Evolutionary conservation across 2,113 vertebrate species (phyloP).

Genomic region (Lycaon pictus): DNA sequence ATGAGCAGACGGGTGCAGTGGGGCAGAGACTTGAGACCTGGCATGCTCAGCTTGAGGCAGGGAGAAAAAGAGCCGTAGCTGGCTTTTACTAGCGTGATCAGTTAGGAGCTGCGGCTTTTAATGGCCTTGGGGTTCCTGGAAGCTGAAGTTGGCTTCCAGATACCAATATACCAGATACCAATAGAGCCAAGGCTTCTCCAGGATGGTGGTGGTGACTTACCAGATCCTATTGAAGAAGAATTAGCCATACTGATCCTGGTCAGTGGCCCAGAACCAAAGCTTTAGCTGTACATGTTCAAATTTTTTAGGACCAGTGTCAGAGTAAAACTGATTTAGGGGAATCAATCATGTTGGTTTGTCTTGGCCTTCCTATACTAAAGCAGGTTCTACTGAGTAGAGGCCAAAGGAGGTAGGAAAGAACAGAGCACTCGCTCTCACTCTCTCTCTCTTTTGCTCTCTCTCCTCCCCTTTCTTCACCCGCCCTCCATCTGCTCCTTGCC

Average conservation of each 20-base stretch:
- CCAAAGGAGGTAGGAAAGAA: background rate
- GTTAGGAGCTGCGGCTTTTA: background rate
- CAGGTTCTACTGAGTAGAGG: background rate
- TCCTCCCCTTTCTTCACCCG: background rate
- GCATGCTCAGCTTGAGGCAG: background rate
- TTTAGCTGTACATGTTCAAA: constrained; percentile 11
- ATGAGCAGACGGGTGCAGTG: background rate
- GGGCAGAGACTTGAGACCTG: background rate
- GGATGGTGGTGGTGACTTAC: background rate
- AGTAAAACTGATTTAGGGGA: background rate
- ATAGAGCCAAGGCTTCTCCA: background rate
- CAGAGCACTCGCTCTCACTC: background rate
- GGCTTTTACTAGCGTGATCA: background rate
- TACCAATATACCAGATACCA: background rate
- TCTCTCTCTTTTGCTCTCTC: background rate
- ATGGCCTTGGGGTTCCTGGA: background rate
- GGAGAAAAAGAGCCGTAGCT: background rate
- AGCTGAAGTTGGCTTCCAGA: background rate
- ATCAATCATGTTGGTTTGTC: background rate
- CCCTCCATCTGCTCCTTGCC: background rate
- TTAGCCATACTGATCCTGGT: background rate
- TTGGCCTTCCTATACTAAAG: background rate
- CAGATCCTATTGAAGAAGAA: background rate
- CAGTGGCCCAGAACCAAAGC: background rate
- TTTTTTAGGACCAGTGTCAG: background rate